These are phyloP conservation scores for Microdon myrmicae DNA, from an alignment of 2,888 invertebrate species.

Conservation along the genomic window DNA sequence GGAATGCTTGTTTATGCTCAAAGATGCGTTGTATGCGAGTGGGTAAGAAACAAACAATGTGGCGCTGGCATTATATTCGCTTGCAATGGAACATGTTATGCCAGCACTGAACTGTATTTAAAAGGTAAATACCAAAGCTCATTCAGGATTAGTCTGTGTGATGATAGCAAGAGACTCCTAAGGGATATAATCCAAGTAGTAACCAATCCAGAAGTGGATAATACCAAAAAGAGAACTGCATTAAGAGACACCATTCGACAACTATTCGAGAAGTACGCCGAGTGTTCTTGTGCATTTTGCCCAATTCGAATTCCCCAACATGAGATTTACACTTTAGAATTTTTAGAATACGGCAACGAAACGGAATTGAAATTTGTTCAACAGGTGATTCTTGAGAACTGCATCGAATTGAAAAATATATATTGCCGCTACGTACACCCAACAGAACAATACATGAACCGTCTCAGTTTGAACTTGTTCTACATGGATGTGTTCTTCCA, in stretches of 20 bases:
- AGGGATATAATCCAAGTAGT: not conserved
- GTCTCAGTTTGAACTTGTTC: conserved; percentile 23
- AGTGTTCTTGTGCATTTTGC: not conserved
- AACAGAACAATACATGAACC: conserved; percentile 11
- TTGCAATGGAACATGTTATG: conserved; percentile 21
- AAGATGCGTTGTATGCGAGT: conserved; percentile 20
- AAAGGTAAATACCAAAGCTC: conserved; percentile 9
- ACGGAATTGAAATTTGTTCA: conserved; percentile 14
- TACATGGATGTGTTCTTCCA: conserved; percentile 21
- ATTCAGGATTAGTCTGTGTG: not conserved
- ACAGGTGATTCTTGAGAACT: conserved; percentile 26
- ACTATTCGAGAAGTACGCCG: not conserved
- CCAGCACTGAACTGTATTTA: conserved; percentile 8
- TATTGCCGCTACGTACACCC: conserved; percentile 12
- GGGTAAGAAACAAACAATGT: not conserved
- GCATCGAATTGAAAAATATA: conserved; percentile 1
- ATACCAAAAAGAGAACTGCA: not conserved
- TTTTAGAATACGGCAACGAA: not conserved
- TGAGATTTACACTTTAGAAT: conserved; percentile 4
- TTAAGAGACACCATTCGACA: not conserved
- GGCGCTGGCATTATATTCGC: conserved; percentile 27
- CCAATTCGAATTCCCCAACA: conserved; percentile 19
- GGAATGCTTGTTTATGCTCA: conserved; percentile 11
- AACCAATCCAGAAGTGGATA: not conserved
- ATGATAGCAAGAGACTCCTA: conserved; percentile 1